Percentiles rank a stretch among this genome's conserved stretches.
These are phyloP conservation scores for Drosophila suzukii DNA, from an alignment of 1,140 invertebrate species.

Conservation along the genomic window DNA sequence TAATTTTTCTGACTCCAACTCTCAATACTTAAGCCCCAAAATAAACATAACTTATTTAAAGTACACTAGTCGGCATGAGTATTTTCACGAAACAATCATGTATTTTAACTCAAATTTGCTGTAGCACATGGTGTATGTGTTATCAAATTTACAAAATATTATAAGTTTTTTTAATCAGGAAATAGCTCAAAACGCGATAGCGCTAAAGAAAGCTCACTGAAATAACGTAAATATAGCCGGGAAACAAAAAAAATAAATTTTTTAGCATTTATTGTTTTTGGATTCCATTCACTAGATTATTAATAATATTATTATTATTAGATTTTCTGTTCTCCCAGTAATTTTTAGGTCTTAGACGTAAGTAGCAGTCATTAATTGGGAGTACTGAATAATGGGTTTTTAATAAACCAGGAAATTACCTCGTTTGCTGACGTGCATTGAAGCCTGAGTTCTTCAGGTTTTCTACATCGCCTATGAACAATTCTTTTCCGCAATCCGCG, in stretches of 20 bases:
- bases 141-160: too few species aligned
- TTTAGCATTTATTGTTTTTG: constrained; percentile 24
- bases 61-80: background rate
- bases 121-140: background rate
- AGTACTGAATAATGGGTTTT: constrained; percentile 13
- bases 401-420: constrained; percentile 54
- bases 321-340: constrained; percentile 22
- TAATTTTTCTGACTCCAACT: background rate
- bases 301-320: too few species aligned
- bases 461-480: constrained; percentile 61
- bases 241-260: constrained; percentile 12
- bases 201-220: constrained; percentile 27
- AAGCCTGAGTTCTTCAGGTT: constrained; percentile 68
- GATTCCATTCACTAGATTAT: constrained; percentile 11
- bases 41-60: background rate
- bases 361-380: background rate
- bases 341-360: constrained; percentile 6
- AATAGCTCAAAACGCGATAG: constrained; percentile 68
- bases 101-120: constrained; percentile 4
- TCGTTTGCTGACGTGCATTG: constrained; percentile 75
- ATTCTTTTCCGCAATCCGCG: constrained; percentile 74
- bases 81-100: too few species aligned
- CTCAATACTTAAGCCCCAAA: constrained; percentile 1
- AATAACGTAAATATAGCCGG: constrained; percentile 17
- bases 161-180: background rate